Percentiles rank a stretch among this genome's conserved stretches.
These are phyloP conservation scores for Anodontia alba DNA, from an alignment of 2,888 invertebrate genomes.

Conservation along the genomic window DNA sequence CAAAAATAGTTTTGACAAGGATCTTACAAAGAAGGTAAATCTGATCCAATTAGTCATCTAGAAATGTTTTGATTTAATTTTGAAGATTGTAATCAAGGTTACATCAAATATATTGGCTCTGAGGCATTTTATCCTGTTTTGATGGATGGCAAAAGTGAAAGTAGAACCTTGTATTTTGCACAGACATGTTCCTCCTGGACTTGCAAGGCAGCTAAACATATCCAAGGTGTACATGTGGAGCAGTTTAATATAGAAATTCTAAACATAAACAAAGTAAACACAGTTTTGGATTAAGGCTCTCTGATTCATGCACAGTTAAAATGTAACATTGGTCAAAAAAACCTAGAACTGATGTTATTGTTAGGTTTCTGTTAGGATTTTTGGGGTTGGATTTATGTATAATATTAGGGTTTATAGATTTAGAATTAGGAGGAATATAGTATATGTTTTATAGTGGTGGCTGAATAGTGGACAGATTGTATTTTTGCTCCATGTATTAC, in stretches of 20 bases:
- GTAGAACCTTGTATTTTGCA: neutral
- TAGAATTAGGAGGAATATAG: no score
- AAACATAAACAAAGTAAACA: neutral
- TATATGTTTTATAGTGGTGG: no score
- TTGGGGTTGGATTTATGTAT: no score
- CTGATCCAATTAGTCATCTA: neutral
- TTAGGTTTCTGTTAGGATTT: no score
- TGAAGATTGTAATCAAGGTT: neutral
- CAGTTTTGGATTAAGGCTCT: no score
- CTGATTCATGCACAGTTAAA: no score
- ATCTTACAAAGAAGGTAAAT: neutral
- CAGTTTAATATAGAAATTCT: constrained; percentile 6
- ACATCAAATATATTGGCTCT: neutral
- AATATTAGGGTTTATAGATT: no score
- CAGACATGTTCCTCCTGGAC: neutral
- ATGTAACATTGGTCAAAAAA: no score
- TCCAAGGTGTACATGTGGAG: neutral
- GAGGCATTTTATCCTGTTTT: neutral
- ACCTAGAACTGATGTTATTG: no score
- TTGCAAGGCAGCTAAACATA: neutral
- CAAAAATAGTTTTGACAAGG: constrained; percentile 6
- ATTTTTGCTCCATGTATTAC: no score
- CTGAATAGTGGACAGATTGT: no score
- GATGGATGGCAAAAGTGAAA: neutral
- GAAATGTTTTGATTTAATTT: neutral